These are phyloP conservation scores for Emydoidea blandingii DNA, from an alignment of 2,797 vertebrate genomes.

Conservation along the genomic window DNA sequence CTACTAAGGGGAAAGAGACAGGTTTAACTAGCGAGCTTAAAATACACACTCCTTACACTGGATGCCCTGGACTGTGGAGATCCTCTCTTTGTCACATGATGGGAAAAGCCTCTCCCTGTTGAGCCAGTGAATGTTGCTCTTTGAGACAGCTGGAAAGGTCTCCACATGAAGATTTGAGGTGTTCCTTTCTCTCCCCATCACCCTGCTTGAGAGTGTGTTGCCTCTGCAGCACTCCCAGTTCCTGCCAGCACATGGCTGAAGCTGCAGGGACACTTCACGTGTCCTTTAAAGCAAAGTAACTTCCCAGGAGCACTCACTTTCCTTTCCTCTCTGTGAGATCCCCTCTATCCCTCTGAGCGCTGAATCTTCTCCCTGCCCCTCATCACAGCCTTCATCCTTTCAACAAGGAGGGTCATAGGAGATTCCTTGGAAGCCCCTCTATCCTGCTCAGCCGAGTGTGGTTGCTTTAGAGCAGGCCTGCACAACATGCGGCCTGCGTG, in stretches of 20 bases:
- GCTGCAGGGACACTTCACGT: neutral
- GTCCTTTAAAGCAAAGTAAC: neutral
- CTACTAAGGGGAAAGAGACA: neutral
- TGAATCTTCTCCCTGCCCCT: neutral
- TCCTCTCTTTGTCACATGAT: rapidly evolving
- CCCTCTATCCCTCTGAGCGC: rapidly evolving
- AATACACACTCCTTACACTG: rapidly evolving
- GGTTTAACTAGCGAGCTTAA: rapidly evolving
- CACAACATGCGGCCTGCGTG: no score
- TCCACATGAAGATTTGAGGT: neutral
- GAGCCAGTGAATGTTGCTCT: neutral
- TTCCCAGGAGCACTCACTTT: neutral
- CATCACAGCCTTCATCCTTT: neutral
- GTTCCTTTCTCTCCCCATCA: neutral
- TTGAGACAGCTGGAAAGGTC: neutral
- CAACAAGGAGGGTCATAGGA: neutral
- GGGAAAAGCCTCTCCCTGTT: neutral
- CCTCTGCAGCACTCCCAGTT: neutral
- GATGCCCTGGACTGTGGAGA: rapidly evolving
- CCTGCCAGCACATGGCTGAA: neutral
- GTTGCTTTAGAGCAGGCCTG: neutral
- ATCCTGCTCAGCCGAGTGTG: neutral
- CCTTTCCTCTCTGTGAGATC: neutral
- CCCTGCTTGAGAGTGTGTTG: neutral
- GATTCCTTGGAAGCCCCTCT: neutral